Evolutionary conservation across 2,888 invertebrate species (phyloP), one percentile per base, ranked within the genome.

Genomic region (Heliconius hortense): DNA sequence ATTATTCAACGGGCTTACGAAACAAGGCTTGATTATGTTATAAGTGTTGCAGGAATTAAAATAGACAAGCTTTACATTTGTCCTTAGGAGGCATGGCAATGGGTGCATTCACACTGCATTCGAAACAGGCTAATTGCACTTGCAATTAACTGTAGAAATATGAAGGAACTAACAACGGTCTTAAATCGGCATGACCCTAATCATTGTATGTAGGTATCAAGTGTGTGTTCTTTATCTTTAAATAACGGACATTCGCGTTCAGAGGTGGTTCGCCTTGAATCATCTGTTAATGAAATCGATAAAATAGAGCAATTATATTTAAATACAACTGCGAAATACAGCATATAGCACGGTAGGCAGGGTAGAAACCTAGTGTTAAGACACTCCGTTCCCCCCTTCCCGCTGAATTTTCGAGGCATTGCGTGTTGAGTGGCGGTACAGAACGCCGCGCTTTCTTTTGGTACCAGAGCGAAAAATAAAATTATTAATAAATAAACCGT

Each of bases 111-210:
- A 63, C 71, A 72, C 68, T 72, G 74, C 72, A 80, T 77, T 84
- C 81, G 77, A 82, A 88, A 84, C 82, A 82, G 81, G 86, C 88
- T 85, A 90, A 90, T 90, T 88, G 86, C 85, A 76, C 74, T 69
- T 80, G 86, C 87, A 90, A 89, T 90, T 90, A 90, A 84, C 82
- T 79, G 79, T 78, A 82, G 84, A 83, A 84, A 83, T 81, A 82
- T 79, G 81, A 83, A 82, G 68, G 56, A 73, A 74, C 74, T 69
- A 74, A 74, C 74, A 74, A 76, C 78, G 35, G 60, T 48, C 68
- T 74, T 15, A 62, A 59, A 62, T 71, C 71, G 71, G 71, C 56
- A 69, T 62, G 71, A 39, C 39, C 39, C 39, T 71, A 39, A 59
- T 60, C 39, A 71, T 39, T 24, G 60, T 39, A 24, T 21, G 68